A percentile compares a stretch with the other conserved stretches of the same genome.
Conservation (phyloP, 2,113 vertebrate genomes). For the Saguinus midas region DNA sequence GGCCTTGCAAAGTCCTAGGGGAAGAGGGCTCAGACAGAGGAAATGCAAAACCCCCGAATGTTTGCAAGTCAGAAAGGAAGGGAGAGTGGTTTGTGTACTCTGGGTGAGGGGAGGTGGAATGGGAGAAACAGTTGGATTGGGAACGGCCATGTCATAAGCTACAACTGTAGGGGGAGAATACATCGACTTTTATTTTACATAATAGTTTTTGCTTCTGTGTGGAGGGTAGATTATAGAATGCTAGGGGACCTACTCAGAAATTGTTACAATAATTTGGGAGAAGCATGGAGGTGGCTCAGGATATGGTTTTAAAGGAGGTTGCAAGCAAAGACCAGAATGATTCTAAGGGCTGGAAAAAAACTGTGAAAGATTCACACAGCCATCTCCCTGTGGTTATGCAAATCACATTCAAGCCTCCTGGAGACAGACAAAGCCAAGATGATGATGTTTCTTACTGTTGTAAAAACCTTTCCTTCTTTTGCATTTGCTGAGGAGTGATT, state of each 20-base stretch:
- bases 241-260: neutral
- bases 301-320: neutral
- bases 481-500: too few species aligned
- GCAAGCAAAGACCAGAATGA: neutral
- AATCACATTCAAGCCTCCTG: neutral
- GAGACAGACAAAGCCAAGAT: neutral
- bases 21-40: neutral
- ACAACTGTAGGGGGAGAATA: neutral
- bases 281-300: neutral
- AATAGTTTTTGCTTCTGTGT: neutral
- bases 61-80: neutral
- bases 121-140: neutral
- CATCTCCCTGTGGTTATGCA: neutral
- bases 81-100: neutral
- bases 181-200: neutral
- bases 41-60: neutral
- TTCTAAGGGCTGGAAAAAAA: neutral
- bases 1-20: neutral
- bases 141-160: neutral
- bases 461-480: neutral
- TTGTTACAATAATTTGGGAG: neutral
- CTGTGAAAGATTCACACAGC: neutral
- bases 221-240: neutral
- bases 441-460: neutral
- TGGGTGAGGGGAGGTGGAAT: rapidly evolving